A percentile compares a stretch with the other conserved stretches of the same genome.
Conservation (phyloP, 92 coral and sea anemone genomes). For the Epizoanthus illoricatus region DNA sequence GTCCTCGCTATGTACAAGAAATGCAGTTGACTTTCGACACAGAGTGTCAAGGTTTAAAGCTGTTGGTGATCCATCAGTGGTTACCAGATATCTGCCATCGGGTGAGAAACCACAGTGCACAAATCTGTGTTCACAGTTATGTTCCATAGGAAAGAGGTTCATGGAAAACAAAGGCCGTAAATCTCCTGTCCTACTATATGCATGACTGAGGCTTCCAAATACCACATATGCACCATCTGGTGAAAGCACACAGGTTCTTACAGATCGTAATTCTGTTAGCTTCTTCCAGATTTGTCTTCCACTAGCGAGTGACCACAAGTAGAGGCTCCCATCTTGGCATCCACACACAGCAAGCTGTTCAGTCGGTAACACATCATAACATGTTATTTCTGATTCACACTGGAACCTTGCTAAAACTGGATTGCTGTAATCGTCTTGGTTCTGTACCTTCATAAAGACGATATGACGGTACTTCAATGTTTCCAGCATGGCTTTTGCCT, state of each 20-base stretch:
- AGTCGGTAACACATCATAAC: slow-evolving; percentile 41
- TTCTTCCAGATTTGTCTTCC: slow-evolving; percentile 38
- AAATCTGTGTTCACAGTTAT: not conserved
- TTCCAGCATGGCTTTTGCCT: slow-evolving; percentile 30
- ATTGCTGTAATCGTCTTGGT: slow-evolving; percentile 38
- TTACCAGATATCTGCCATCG: slow-evolving; percentile 12
- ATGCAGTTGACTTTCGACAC: not conserved
- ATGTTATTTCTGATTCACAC: slow-evolving; percentile 41
- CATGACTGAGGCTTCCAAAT: not conserved
- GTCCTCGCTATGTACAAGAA: not conserved
- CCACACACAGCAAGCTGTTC: slow-evolving; percentile 52
- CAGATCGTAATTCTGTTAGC: not conserved
- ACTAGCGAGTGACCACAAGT: slow-evolving; percentile 54
- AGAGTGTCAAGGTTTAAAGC: not conserved
- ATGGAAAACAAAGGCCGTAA: not conserved
- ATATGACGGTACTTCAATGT: slow-evolving; percentile 35
- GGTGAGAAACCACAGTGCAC: not conserved
- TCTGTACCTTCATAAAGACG: slow-evolving; percentile 39
- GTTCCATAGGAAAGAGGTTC: not conserved
- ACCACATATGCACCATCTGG: not conserved
- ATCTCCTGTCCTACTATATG: slow-evolving; percentile 4
- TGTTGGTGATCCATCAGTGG: not conserved
- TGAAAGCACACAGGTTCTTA: slow-evolving; percentile 6
- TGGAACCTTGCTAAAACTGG: slow-evolving; percentile 43
- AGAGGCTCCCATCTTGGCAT: slow-evolving; percentile 42